Evolutionary conservation across 1,140 invertebrate genomes (phyloP).

Genomic region (Caerostris extrusa): DNA sequence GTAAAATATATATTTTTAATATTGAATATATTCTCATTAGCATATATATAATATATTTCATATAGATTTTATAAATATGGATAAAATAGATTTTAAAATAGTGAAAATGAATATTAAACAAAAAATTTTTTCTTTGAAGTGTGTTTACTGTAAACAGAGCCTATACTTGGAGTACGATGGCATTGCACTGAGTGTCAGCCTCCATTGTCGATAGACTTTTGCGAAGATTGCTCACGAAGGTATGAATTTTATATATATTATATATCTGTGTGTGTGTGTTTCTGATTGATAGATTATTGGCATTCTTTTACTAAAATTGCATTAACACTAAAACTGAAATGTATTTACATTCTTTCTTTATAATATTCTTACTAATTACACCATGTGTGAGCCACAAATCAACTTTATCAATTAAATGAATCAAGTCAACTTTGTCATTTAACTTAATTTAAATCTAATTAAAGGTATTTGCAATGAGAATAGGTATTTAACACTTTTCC

Average conservation of each 20-base stretch:
- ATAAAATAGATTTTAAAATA: neutral
- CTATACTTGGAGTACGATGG: slow-evolving; percentile 87
- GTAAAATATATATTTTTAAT: slow-evolving; percentile 80
- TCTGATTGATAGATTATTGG: neutral
- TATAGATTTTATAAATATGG: neutral
- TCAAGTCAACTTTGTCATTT: too few relatives aligned
- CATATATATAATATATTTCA: neutral
- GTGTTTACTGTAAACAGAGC: slow-evolving; percentile 86
- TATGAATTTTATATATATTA: slow-evolving; percentile 23
- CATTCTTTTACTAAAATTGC: neutral
- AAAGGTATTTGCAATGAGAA: too few relatives aligned
- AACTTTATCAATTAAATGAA: neutral
- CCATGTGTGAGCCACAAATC: neutral
- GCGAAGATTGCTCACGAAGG: slow-evolving; percentile 80
- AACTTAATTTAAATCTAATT: too few relatives aligned
- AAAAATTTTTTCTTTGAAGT: slow-evolving; percentile 82
- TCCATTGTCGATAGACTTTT: slow-evolving; percentile 83
- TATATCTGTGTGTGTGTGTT: neutral
- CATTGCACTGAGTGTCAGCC: slow-evolving; percentile 85
- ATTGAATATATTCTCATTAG: neutral
- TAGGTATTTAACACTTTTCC: too few relatives aligned
- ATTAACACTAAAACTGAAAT: neutral
- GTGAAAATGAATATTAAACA: neutral
- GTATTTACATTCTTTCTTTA: neutral
- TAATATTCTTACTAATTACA: neutral